Base-by-base conservation (phyloP, 2,797 vertebrate genomes). In the Galago senegalensis region DNA sequence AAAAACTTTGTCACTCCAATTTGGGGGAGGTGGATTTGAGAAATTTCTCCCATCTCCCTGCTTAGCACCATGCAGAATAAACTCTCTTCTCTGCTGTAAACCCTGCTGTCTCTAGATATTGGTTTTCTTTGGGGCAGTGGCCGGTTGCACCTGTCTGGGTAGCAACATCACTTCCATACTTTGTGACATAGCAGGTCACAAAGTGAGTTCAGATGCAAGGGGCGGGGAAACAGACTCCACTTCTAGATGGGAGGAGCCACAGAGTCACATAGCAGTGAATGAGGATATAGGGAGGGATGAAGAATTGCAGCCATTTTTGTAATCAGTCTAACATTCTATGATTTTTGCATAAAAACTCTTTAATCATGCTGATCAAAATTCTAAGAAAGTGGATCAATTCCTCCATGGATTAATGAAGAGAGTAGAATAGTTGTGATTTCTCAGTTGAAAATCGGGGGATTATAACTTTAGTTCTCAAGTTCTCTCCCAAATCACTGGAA, bases 381-480 rank as follows among this genome's bases (percentile, higher is more conserved):
- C 53, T 34, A 49, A 75, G 63, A 70, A 82, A 40, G 27, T 27
- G 89, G 37, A 60, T 60, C 17, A 61, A 5, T 91, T 96, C 21
- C 53, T 91, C 31, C 17, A 31, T 20, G 58, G 70, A 46, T 58
- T 85, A 53, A 69, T 53, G n/a, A 67, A 49, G 37, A 91, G 16
- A 81, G 25, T 17, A 13, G 25, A 80, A 11, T 53, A 61, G 17
- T 14, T 85, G 6, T 49, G 18, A 75, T 70, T 81, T 86, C 23
- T 58, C 80, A 73, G 29, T 95, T 83, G 70, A 80, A 17, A 92
- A 81, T 90, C 29, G 89, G 37, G 40, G 49, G 34, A 72, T 89
- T 65, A 12, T 9, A 97, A 23, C 37, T 92, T 94, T 75, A 80
- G 70, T 65, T 93, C 87, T 95, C 80, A 53, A 40, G 1, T 73